Conservation (phyloP, 2,113 vertebrate genomes). For the Calidris pygmaea region DNA sequence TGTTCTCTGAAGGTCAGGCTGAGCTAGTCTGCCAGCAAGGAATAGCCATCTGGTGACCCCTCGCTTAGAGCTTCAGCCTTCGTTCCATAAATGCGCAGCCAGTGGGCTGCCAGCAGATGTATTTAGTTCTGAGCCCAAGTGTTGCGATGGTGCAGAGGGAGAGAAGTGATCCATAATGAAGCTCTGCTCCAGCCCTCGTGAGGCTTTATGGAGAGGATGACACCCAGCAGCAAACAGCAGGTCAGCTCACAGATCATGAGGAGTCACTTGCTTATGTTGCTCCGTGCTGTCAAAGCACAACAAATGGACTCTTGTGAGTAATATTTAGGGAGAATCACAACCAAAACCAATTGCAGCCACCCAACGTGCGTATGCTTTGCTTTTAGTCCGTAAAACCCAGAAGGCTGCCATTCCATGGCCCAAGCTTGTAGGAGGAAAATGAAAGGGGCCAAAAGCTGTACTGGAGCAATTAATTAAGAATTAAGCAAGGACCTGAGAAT, state of each 20-base stretch:
- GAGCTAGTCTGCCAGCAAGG: conserved; percentile 6
- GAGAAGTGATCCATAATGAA: neutral
- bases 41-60: conserved; percentile 39
- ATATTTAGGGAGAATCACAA: neutral
- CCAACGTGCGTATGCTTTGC: rapidly evolving
- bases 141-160: neutral
- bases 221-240: neutral
- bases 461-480: neutral
- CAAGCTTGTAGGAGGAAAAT: neutral
- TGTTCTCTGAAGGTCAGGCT: conserved; percentile 34
- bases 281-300: neutral
- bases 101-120: neutral
- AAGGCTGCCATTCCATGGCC: neutral
- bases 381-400: neutral
- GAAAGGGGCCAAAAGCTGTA: neutral
- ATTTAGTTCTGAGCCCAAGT: neutral
- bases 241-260: neutral
- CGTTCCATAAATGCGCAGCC: neutral
- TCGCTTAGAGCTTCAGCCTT: neutral
- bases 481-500: neutral
- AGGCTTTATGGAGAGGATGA: neutral
- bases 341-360: neutral
- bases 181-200: rapidly evolving
- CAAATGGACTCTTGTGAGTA: neutral
- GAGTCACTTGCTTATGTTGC: neutral